Conservation (phyloP, 1,140 invertebrate species). For the Venturia canescens region DNA sequence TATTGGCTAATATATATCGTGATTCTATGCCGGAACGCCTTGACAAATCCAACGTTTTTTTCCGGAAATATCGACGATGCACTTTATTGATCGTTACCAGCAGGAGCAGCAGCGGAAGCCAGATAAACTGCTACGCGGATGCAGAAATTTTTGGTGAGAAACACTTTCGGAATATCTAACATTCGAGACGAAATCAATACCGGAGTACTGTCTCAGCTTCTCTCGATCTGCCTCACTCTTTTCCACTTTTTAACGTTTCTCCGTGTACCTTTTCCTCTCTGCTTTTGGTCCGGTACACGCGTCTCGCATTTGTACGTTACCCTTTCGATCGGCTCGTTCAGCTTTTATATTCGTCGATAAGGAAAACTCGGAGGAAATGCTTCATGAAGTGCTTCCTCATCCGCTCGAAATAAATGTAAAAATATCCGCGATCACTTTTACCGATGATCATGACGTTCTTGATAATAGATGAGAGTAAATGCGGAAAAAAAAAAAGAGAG, state of each 20-base stretch:
- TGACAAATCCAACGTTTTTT: no score
- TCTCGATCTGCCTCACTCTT: background rate
- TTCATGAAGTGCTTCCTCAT: no score
- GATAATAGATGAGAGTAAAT: no score
- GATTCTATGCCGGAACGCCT: no score
- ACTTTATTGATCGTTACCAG: background rate
- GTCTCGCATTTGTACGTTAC: conserved; percentile 14
- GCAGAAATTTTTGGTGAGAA: background rate
- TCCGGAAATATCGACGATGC: no score
- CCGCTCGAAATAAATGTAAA: background rate
- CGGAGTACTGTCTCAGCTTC: conserved; percentile 45
- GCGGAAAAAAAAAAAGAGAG: no score
- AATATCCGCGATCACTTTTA: no score
- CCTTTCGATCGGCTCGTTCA: background rate
- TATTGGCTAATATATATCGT: no score
- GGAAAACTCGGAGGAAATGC: background rate
- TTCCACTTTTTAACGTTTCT: conserved; percentile 2
- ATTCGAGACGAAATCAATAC: conserved; percentile 64
- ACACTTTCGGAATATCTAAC: conserved; percentile 48
- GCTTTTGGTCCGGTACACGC: background rate
- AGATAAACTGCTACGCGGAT: background rate
- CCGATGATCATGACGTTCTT: no score
- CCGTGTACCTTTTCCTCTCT: background rate
- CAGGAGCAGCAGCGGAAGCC: background rate
- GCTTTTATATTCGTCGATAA: background rate